These are phyloP conservation scores for Hyposmocoma kahamanoa DNA, from an alignment of 1,140 invertebrate species.

Conservation along the genomic window DNA sequence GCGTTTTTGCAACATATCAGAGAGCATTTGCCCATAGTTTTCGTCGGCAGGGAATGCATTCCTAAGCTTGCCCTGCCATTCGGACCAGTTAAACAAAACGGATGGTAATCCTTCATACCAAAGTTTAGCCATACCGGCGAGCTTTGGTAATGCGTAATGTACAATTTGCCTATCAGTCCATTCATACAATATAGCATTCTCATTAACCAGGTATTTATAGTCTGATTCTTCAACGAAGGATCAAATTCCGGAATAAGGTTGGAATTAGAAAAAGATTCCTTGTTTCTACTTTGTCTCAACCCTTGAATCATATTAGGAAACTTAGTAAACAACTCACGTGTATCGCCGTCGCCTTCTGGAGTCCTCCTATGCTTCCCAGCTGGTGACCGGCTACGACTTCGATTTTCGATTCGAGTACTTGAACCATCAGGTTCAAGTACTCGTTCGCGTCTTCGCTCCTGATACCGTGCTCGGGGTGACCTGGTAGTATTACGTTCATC, in stretches of 20 bases:
- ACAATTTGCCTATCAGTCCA: slow-evolving; percentile 6
- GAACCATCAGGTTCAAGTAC: no score
- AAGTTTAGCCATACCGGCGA: neutral
- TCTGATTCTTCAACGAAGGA: slow-evolving; percentile 4
- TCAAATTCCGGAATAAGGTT: slow-evolving; percentile 7
- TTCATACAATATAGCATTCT: slow-evolving; percentile 6
- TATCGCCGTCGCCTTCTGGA: no score
- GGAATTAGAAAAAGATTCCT: neutral
- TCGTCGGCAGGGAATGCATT: neutral
- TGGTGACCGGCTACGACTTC: no score
- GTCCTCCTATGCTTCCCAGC: no score
- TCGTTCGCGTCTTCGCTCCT: no score
- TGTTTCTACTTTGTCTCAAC: no score
- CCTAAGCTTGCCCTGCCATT: slow-evolving; percentile 2
- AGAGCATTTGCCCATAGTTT: slow-evolving; percentile 1
- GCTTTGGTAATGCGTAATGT: slow-evolving; percentile 4
- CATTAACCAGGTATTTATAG: slow-evolving; percentile 8
- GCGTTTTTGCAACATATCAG: slow-evolving; percentile 1
- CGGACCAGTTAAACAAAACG: neutral
- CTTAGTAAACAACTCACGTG: no score
- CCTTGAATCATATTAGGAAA: no score
- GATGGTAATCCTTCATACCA: slow-evolving; percentile 4
- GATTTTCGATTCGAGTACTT: no score
- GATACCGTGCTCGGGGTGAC: no score
- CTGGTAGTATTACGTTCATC: no score